Base-by-base conservation (phyloP, 1,140 invertebrate genomes). In the Chionoecetes opilio region DNA sequence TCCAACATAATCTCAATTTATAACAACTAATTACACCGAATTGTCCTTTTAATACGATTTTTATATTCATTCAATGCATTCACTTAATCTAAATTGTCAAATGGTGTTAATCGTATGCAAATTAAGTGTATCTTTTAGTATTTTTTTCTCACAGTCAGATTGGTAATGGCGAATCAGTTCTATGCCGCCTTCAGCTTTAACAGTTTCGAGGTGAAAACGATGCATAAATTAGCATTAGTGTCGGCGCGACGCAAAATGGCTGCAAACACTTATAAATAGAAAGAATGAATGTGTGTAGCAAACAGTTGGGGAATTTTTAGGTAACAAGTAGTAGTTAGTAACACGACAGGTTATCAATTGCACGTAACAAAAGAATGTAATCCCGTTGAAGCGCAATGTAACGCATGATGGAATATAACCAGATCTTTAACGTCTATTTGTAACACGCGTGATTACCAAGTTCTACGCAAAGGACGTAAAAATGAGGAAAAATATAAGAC, bases 1-100 rank as follows among this genome's bases (percentile, higher is more conserved):
- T 75, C 63, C 63, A 75, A 26, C 63, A 75, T 75, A 75, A 75
- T 75, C 63, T 75, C 63, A n/a, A 75, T 75, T 75, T 75, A 75
- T 75, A 75, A 26, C 63, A 75, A n/a, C 63, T 75, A 75, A 75
- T 75, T 75, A 75, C 63, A 21, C 63, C 11, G 21, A 75, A 75
- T 75, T n/a, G 63, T 26, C 63, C 63, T 75, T 75, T n/a, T 75
- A 75, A 75, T 75, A 75, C n/a, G 63, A n/a, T 75, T 75, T 75
- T 75, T 75, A 21, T 75, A n/a, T 75, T 75, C 9, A 3, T 26
- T 26, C 63, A 75, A n/a, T 75, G 63, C n/a, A 75, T 75, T 75
- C 21, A 75, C 63, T 75, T n/a, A 75, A 75, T n/a, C 63, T 75
- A 75, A 75, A 75, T 46, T 26, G 21, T 26, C 63, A n/a, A n/a